Percentiles rank a stretch among this genome's conserved stretches.
Evolutionary conservation across 2,113 vertebrate species (phyloP).

Genomic region (Notothenia coriiceps): DNA sequence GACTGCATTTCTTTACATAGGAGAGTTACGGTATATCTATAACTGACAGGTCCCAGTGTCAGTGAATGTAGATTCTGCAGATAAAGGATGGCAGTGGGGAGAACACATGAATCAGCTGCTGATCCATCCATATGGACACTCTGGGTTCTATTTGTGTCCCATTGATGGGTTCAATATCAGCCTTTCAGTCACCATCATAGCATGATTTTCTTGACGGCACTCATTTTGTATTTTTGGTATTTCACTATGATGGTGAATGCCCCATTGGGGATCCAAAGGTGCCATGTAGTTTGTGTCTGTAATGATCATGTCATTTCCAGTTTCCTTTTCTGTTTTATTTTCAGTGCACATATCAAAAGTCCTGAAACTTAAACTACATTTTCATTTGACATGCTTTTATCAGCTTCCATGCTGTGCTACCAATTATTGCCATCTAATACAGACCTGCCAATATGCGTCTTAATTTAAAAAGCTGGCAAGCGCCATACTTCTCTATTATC

Average conservation of each 20-base stretch:
- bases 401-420: neutral
- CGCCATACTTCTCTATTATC: neutral
- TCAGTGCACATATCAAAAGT: neutral
- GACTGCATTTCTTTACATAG: too few relatives aligned
- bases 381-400: neutral
- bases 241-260: slow-evolving; percentile 21
- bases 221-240: slow-evolving; percentile 37
- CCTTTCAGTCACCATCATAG: neutral
- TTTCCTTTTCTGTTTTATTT: slow-evolving; percentile 21
- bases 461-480: slow-evolving; percentile 21
- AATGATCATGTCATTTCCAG: slow-evolving; percentile 33
- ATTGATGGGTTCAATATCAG: neutral
- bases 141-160: slow-evolving; percentile 7
- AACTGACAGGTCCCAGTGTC: neutral
- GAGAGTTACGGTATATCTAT: too few relatives aligned
- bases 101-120: neutral
- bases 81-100: neutral
- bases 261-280: slow-evolving; percentile 25
- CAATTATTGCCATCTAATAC: slow-evolving; percentile 27
- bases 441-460: slow-evolving; percentile 9
- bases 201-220: slow-evolving; percentile 34
- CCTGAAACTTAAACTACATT: neutral
- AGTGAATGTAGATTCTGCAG: neutral
- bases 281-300: slow-evolving; percentile 17
- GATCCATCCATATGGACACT: neutral